Base-by-base conservation (phyloP, 2,888 invertebrate species). In the Melanotus villosus region DNA sequence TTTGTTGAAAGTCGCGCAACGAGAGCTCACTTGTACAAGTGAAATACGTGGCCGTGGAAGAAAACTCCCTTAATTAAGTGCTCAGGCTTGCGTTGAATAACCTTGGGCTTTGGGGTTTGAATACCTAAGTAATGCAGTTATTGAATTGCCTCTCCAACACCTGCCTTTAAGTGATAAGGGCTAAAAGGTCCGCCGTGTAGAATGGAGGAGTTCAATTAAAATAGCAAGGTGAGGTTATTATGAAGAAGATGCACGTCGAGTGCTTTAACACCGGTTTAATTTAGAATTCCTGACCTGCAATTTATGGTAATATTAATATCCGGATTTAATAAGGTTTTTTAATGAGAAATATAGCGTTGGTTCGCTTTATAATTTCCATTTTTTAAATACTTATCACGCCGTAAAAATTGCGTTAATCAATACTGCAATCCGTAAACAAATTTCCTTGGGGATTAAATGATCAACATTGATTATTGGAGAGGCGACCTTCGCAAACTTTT, bases 121-220 rank as follows among this genome's bases (percentile, higher is more conserved):
- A 58, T 58, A 41, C 26, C 18, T 58, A 56, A 56, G 56, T 56
- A 26, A 43, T 58, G 41, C 58, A 58, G 41, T 58, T 58, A 58
- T 58, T 58, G 23, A 38, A 26, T 58, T 43, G 26, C 41, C 23
- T 36, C 32, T 14, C 38, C 38, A 18, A 32, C 59, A 60, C 45
- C 59, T 60, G 45, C 47, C 19, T 45, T 47, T 45, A 60, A 47
- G 59, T 47, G 59, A 45, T 43, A 60, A 60, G 45, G 59, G 45
- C 16, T 60, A 26, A 58, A 34, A 58, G 56, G 32, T 56, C 36
- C 34, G 54, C 54, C 5, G 7, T 36, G 34, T 26, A 23, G 10
- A n/a, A 26, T 16, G 36, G 19, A 1, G 19, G 26, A 23, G 14
- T 58, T 58, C 52, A 52, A 52, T 58, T 58, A 58, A 58, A 58